These are phyloP conservation scores for Platyura marginata DNA, from an alignment of 1,140 invertebrate genomes.

Conservation along the genomic window DNA sequence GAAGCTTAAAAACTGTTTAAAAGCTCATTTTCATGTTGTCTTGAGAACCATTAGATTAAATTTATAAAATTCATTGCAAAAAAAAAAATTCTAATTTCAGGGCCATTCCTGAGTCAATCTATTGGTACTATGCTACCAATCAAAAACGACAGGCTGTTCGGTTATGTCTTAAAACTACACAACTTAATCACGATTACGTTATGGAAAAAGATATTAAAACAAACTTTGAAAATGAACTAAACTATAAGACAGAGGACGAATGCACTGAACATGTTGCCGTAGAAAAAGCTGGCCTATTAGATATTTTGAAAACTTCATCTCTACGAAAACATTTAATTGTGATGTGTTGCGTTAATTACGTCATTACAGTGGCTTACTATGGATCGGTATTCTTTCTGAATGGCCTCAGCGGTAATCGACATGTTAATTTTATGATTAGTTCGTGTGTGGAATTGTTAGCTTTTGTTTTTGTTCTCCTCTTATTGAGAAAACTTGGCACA, in stretches of 20 bases:
- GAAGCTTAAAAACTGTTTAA: too few relatives aligned
- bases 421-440: slow-evolving; percentile 4
- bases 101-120: slow-evolving; percentile 4
- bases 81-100: too few relatives aligned
- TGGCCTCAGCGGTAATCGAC: background rate
- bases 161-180: background rate
- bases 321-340: slow-evolving; percentile 1
- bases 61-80: too few relatives aligned
- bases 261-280: too few relatives aligned
- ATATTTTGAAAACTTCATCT: background rate
- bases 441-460: background rate
- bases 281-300: background rate
- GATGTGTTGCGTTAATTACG: slow-evolving; percentile 1
- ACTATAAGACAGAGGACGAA: too few relatives aligned
- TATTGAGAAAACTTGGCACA: slow-evolving; percentile 1
- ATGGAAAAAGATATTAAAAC: background rate
- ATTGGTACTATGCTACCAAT: slow-evolving; percentile 1
- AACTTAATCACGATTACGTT: background rate
- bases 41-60: too few relatives aligned
- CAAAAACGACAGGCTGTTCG: background rate
- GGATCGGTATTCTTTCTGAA: slow-evolving; percentile 1
- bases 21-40: too few relatives aligned
- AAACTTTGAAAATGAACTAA: too few relatives aligned
- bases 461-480: background rate
- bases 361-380: slow-evolving; percentile 2